Percentiles rank a stretch among this genome's conserved stretches.
Evolutionary conservation across 2,888 invertebrate species (phyloP).

Genomic region (Electrophaes corylata): DNA sequence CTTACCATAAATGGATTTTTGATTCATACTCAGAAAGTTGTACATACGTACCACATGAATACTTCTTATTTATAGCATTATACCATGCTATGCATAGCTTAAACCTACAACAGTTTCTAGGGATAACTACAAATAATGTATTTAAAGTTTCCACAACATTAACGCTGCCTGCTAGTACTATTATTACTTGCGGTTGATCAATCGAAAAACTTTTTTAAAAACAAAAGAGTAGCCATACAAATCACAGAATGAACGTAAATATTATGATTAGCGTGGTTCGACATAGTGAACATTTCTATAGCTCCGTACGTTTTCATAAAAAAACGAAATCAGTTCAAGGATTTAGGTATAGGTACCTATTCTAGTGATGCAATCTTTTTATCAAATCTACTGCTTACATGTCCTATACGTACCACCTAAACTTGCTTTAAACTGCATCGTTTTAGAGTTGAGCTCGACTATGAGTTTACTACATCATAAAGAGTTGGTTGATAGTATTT

Average conservation of each 20-base stretch:
- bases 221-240: not conserved
- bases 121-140: not conserved
- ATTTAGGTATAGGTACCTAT: slow-evolving; percentile 36
- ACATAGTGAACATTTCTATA: not conserved
- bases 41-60: not conserved
- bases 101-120: no score
- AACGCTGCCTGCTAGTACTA: no score
- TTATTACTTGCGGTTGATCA: not conserved
- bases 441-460: no score
- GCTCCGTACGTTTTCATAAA: slow-evolving; percentile 22
- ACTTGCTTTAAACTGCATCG: no score
- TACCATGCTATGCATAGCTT: no score
- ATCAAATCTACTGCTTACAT: not conserved
- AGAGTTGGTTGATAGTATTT: no score
- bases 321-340: slow-evolving; percentile 65
- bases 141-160: not conserved
- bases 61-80: not conserved
- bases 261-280: not conserved
- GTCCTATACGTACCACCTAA: not conserved
- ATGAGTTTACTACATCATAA: no score
- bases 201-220: not conserved
- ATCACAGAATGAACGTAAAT: not conserved
- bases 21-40: slow-evolving; percentile 17
- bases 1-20: slow-evolving; percentile 50
- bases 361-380: not conserved